Evolutionary conservation across 1,140 invertebrate species (phyloP), one percentile per base, ranked within the genome.

Genomic region (Bombyx mandarina): DNA sequence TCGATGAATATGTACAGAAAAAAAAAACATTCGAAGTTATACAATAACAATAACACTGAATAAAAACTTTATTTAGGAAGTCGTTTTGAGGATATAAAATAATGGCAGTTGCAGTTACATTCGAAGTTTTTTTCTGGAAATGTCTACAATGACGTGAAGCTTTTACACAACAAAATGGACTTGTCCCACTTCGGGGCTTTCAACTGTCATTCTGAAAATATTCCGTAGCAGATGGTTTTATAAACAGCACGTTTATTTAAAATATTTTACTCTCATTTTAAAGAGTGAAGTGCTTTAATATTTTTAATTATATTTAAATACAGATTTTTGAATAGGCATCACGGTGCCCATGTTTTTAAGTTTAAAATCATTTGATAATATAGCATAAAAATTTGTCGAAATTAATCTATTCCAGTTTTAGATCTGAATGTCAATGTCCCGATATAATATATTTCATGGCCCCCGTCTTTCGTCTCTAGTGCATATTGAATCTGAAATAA

Each of bases 401-500:
- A 45, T 12, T 46, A 9, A 54, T 26, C 43, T 22, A 12, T 53
- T 53, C 18, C 3, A 6, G 10, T 8, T 55, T 60, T 56, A 42
- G 60, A 42, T 54, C 57, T 70, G 63, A 69, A 71, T 67, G 62
- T 69, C 63, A 67, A 73, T 69, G 69, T 58, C 53, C 60, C 58
- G 58, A 63, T 66, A 73, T 75, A 79, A 62, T 63, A 74, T 74
- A 79, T 79, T 76, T 81, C 75, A 71, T 62, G 67, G 67, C 56
- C 55, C 57, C 61, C 58, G 62, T 66, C 26, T 35, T 35, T 35
- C 65, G 67, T 73, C 73, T 79, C 69, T 75, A 75, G 77, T 77
- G 77, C 79, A 82, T 80, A 80, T 80, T 82, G 77, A 79, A 80
- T 80, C 73, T 78, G 73, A 82, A 85, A 82, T 80, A 82, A 79